Conservation (phyloP, 2,888 invertebrate species). For the Ramazzottius varieornatus region DNA sequence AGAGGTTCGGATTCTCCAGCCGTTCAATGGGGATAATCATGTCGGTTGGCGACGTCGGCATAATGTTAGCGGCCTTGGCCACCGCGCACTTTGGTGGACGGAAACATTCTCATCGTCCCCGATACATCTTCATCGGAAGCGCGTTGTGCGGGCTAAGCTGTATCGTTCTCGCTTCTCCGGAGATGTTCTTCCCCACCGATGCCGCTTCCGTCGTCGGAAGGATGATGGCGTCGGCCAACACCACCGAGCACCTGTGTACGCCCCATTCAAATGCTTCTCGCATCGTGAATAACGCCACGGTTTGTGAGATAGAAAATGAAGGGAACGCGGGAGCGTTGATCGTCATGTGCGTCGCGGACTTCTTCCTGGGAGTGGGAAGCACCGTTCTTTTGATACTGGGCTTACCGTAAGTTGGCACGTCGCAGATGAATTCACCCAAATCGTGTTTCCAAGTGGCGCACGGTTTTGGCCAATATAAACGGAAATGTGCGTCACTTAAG, state of each 20-base stretch:
- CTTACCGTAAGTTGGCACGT: no score
- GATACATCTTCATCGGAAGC: neutral
- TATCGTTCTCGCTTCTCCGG: neutral
- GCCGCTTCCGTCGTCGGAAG: neutral
- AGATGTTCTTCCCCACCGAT: neutral
- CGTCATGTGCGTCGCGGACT: neutral
- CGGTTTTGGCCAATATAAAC: no score
- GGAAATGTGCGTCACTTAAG: no score
- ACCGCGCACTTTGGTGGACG: neutral
- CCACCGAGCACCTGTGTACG: neutral
- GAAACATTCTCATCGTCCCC: neutral
- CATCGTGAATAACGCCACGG: no score
- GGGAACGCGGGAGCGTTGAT: neutral
- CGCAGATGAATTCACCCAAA: no score
- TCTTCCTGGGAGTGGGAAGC: neutral
- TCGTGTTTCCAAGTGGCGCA: no score
- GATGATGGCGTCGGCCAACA: neutral
- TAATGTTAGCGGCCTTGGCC: neutral
- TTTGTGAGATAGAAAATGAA: neutral
- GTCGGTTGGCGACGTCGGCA: neutral
- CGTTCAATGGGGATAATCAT: neutral
- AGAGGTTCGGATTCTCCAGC: neutral
- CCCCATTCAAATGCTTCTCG: no score
- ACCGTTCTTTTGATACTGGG: neutral
- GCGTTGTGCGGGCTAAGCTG: neutral